A percentile compares a stretch with the other conserved stretches of the same genome.
These are phyloP conservation scores for Drosophila malerkotliana DNA, from an alignment of 1,140 invertebrate genomes.

Conservation along the genomic window DNA sequence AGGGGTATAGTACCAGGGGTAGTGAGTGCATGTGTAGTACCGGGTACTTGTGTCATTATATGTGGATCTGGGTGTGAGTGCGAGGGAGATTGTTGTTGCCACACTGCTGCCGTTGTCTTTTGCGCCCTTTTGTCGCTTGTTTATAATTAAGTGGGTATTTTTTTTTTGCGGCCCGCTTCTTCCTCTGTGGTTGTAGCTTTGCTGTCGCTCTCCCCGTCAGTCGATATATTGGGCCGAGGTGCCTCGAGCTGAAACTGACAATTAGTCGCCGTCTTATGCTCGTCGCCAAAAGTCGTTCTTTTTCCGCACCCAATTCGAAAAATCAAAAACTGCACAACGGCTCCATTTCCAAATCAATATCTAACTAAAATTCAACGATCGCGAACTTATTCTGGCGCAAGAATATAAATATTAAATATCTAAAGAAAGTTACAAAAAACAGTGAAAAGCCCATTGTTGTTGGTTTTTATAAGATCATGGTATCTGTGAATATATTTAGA, in stretches of 20 bases:
- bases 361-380: constrained; percentile 22
- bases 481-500: constrained; percentile 24
- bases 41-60: constrained; percentile 5
- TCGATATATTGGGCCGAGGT: constrained; percentile 74
- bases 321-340: constrained; percentile 53
- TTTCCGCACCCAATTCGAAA: constrained; percentile 37
- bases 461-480: constrained; percentile 42
- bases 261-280: constrained; percentile 83
- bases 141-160: constrained; percentile 81
- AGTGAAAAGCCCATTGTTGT: constrained; percentile 8
- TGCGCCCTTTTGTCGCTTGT: constrained; percentile 81
- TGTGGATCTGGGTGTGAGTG: constrained; percentile 25
- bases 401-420: not conserved
- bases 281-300: constrained; percentile 80
- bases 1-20: constrained; percentile 63
- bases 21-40: constrained; percentile 6
- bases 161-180: constrained; percentile 49
- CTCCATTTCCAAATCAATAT: constrained; percentile 9
- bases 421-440: not conserved
- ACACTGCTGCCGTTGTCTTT: constrained; percentile 63
- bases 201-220: constrained; percentile 51
- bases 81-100: constrained; percentile 52
- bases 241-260: constrained; percentile 71
- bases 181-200: constrained; percentile 78
- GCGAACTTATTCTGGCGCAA: not conserved